These are phyloP conservation scores for Galendromus occidentalis DNA, from an alignment of 1,140 invertebrate genomes.

Conservation along the genomic window DNA sequence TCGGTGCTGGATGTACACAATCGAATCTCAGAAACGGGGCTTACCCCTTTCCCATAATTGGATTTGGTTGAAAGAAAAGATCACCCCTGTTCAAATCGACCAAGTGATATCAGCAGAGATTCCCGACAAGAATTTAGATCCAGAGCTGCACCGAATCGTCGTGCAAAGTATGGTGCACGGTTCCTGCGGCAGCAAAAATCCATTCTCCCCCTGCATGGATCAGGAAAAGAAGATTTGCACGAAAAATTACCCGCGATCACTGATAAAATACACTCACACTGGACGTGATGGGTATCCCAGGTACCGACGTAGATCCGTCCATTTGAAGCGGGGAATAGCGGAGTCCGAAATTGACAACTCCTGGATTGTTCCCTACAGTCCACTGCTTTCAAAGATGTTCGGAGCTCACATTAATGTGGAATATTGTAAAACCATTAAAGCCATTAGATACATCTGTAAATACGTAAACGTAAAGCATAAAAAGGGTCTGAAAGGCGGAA, in stretches of 20 bases:
- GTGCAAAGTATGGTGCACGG: constrained; percentile 24
- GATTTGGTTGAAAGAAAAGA: constrained; percentile 16
- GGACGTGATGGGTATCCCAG: constrained; percentile 21
- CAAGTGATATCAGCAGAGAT: constrained; percentile 34
- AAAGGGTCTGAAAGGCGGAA: neutral
- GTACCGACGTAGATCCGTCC: neutral
- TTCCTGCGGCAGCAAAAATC: constrained; percentile 29
- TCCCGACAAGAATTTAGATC: constrained; percentile 29
- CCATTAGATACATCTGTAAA: constrained; percentile 22
- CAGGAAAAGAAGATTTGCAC: constrained; percentile 19
- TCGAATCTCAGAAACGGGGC: constrained; percentile 31
- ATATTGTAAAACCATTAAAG: constrained; percentile 15
- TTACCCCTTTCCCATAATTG: constrained; percentile 29
- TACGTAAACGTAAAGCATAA: constrained; percentile 21
- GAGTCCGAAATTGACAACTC: constrained; percentile 20
- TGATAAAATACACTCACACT: constrained; percentile 15
- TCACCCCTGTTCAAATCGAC: neutral
- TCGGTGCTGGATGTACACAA: constrained; percentile 20
- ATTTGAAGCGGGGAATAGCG: neutral
- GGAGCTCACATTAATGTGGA: constrained; percentile 21
- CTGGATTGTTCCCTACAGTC: constrained; percentile 20
- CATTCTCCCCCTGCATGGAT: constrained; percentile 20
- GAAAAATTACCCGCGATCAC: constrained; percentile 17
- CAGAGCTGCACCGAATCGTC: constrained; percentile 24
- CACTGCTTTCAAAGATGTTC: constrained; percentile 15